These are phyloP conservation scores for rabbit (Oryctolagus cuniculus) DNA, from an alignment of 2,113 vertebrate species.

Conservation along the genomic window mOryCun1.1 NC_091453.1:104028501-104029000, in stretches of 20 bases:
- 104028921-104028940: not conserved
- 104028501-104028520: not conserved
- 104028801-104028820: not conserved
- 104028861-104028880: conserved; percentile 25
- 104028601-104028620: not conserved
- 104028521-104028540: not conserved
- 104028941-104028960: conserved; percentile 6
- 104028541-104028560: not conserved
- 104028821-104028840: conserved; percentile 24
- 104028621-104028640: not conserved
- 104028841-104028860: not conserved
- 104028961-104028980: conserved; percentile 71
- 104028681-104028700: not conserved
- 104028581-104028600: not conserved
- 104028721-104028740: not conserved
- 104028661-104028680: not conserved
- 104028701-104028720: not conserved
- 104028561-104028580: not conserved
- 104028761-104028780: not conserved
- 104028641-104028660: not conserved
- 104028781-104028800: not conserved
- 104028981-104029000: conserved; percentile 51
- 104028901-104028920: not conserved
- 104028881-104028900: not conserved
- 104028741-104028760: not conserved